phyloP scores from a whole-genome alignment of 2,113 vertebrate genomes.

The Osmerus mordax region DNA sequence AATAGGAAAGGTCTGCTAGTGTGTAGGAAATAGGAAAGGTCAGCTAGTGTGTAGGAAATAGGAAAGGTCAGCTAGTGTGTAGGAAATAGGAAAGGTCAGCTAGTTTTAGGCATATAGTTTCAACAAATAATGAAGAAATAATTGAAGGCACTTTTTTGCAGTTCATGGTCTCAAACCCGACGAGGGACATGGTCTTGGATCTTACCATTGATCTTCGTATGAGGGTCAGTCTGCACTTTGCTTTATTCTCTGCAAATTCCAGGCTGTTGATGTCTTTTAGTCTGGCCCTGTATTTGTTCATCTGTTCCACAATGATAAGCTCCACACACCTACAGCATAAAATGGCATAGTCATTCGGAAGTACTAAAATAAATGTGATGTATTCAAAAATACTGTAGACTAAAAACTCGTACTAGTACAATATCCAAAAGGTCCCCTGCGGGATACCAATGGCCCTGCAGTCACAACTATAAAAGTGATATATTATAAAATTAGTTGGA shows the following conservation, averaged over 20 bases:
- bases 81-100: background rate
- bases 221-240: conserved; percentile 89
- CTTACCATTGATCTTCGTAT: conserved; percentile 97
- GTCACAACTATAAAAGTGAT: no score
- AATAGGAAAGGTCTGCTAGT: background rate
- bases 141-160: background rate
- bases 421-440: no score
- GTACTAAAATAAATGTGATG: no score
- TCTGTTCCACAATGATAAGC: conserved; percentile 91
- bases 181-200: background rate
- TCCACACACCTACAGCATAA: conserved; percentile 83
- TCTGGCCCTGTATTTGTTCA: conserved; percentile 94
- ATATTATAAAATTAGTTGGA: no score
- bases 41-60: conserved; percentile 1
- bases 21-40: background rate
- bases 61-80: background rate
- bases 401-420: no score
- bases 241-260: conserved; percentile 97
- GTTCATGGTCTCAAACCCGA: no score
- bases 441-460: no score
- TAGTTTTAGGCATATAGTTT: background rate
- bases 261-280: conserved; percentile 96
- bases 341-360: background rate
- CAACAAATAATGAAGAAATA: background rate
- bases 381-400: no score